These are phyloP conservation scores for Gymnogyps californianus DNA, from an alignment of 2,113 vertebrate genomes.

Conservation along the genomic window DNA sequence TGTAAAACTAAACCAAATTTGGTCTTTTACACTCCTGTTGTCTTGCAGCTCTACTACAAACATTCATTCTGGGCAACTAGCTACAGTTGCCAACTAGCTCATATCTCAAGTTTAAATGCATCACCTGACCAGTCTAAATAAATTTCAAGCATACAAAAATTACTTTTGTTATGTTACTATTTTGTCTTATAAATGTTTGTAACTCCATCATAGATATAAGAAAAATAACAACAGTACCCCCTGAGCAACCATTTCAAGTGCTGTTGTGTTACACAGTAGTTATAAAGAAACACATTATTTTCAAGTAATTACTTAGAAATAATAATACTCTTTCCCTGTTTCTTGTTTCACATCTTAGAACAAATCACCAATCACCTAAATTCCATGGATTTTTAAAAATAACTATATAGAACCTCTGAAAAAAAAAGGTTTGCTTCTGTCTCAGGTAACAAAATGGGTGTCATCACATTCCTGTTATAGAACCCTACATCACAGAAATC, in stretches of 20 bases:
- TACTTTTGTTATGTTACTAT: neutral
- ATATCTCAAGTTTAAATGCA: slow-evolving; percentile 21
- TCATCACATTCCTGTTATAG: neutral
- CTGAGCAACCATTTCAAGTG: neutral
- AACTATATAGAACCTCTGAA: neutral
- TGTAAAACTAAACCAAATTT: neutral
- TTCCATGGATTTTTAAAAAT: neutral
- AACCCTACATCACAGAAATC: neutral
- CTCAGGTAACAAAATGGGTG: neutral
- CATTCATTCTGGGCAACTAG: neutral
- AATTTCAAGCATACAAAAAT: slow-evolving; percentile 33
- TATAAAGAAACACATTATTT: neutral
- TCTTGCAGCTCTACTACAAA: neutral
- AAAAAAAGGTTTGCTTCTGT: neutral
- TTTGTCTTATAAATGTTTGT: neutral
- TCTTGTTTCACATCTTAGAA: neutral
- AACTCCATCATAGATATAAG: neutral
- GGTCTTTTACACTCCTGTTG: neutral
- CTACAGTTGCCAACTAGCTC: neutral
- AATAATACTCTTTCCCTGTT: neutral
- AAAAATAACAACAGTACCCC: neutral
- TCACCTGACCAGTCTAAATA: slow-evolving; percentile 14
- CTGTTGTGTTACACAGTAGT: neutral
- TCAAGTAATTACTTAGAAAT: neutral
- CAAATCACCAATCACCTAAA: neutral